Conservation (phyloP, 2,888 invertebrate species). For the Ochlodes sylvanus region DNA sequence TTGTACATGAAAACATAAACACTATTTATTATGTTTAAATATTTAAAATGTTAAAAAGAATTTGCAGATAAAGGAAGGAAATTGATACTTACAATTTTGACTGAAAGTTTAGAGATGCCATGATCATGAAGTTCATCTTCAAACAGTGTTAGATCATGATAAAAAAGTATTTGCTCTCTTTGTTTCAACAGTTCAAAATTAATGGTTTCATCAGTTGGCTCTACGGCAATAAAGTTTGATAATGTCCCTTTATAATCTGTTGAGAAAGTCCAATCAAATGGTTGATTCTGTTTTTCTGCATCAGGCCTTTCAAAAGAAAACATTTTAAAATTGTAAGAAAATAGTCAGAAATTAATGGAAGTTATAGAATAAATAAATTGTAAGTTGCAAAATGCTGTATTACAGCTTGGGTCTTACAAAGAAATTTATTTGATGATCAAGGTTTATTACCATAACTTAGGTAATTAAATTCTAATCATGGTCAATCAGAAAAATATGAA, state of each 20-base stretch:
- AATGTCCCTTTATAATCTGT: slow-evolving; percentile 95
- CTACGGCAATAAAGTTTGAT: slow-evolving; percentile 84
- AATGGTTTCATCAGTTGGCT: slow-evolving; percentile 90
- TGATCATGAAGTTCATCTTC: slow-evolving; percentile 99
- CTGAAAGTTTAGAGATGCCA: slow-evolving; percentile 95
- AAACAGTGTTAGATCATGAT: slow-evolving; percentile 96
- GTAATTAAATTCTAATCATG: no score
- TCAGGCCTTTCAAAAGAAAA: slow-evolving; percentile 85
- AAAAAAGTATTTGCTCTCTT: slow-evolving; percentile 96
- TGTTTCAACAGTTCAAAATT: slow-evolving; percentile 94
- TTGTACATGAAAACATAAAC: no score
- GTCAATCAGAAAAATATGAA: no score
- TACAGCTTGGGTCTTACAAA: no score
- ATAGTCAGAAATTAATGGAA: no score
- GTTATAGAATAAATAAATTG: no score
- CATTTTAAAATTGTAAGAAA: background rate
- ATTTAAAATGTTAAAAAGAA: no score
- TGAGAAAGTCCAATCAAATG: slow-evolving; percentile 99
- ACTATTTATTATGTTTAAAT: no score
- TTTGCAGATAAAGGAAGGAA: background rate
- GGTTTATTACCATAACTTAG: no score
- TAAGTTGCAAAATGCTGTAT: no score
- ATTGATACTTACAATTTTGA: slow-evolving; percentile 93
- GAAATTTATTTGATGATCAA: no score
- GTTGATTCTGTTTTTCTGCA: slow-evolving; percentile 91